Base-by-base conservation (phyloP, 1,140 invertebrate genomes). In the Drosophila chauvacae region DNA sequence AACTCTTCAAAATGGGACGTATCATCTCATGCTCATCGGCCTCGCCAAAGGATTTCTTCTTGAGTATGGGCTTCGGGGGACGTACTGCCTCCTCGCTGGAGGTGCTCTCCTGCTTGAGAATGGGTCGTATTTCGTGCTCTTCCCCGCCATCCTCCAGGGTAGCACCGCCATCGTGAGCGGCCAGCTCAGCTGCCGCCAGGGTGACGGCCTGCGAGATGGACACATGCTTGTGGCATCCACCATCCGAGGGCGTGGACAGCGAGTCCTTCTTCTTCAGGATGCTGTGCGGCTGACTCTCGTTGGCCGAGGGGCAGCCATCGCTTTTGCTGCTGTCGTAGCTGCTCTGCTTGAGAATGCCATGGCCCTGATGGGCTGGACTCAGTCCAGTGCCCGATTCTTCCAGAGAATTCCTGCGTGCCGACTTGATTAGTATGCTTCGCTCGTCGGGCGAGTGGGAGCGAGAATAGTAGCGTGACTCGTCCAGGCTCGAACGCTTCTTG, bases 41-140 rank as follows among this genome's bases (percentile, higher is more conserved):
- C 77, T 97, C 97, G 0, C 95, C 95, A 55, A 95, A 96, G 0
- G 96, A 96, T 88, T 97, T 97, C 91, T 97, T 97, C 84, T 97
- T 97, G 10, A 97, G 85, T 85, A 97, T 97, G 2, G 96, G 96
- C 90, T 94, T 95, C 0, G 95, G 95, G 39, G 93, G 94, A 50
- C 95, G 90, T 35, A 80, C 71, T 16, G 80, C 63, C 59, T 92
- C 81, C 61, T 86, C 81, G 59, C 90, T 81, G 58, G 79, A 76
- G 39, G 78, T 72, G 78, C 86, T 92, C 26, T 93, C 92, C 47
- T 81, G 75, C 91, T 97, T 97, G 6, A 97, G 91, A 69, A 97
- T 97, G 3, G 97, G 96, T 76, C 95, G 94, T 0, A 96, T 96
- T 56, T 96, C 91, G 9, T 91, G 79, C 33, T 92, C 95, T 51